Evolutionary conservation across 2,888 invertebrate genomes (phyloP).

Genomic region (Germaria angustata): DNA sequence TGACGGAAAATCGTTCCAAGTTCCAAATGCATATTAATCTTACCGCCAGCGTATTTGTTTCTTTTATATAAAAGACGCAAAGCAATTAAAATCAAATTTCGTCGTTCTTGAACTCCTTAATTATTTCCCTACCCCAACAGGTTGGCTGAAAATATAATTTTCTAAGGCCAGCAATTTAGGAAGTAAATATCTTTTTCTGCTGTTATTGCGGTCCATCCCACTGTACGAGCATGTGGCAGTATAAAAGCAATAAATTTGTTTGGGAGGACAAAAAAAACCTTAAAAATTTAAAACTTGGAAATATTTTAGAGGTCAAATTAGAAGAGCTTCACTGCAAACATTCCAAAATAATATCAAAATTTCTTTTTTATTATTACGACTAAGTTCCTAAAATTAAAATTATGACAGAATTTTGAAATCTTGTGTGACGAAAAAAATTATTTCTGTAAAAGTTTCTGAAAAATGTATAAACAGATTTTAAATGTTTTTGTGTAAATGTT

Average conservation of each 20-base stretch:
- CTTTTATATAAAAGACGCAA: no score
- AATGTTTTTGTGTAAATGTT: constrained; percentile 15
- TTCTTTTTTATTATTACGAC: no score
- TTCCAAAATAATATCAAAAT: neutral
- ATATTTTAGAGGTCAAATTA: neutral
- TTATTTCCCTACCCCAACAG: no score
- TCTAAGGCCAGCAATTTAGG: no score
- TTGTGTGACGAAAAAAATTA: constrained; percentile 31
- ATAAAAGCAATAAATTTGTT: neutral
- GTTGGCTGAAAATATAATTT: no score
- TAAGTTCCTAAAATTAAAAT: neutral
- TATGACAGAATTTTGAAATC: neutral
- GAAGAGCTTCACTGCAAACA: neutral
- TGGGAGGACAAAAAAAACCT: neutral
- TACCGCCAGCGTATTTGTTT: no score
- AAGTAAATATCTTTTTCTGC: no score
- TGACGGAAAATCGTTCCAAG: no score
- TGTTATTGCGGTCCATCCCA: no score
- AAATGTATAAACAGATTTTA: neutral
- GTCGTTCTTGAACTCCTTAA: no score
- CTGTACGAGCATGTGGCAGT: neutral
- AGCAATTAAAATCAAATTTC: no score
- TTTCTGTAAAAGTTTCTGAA: constrained; percentile 38
- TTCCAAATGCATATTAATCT: no score
- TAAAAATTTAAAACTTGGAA: neutral